Base-by-base conservation (phyloP, 2,888 invertebrate species). In the Auanema freiburgensis region DNA sequence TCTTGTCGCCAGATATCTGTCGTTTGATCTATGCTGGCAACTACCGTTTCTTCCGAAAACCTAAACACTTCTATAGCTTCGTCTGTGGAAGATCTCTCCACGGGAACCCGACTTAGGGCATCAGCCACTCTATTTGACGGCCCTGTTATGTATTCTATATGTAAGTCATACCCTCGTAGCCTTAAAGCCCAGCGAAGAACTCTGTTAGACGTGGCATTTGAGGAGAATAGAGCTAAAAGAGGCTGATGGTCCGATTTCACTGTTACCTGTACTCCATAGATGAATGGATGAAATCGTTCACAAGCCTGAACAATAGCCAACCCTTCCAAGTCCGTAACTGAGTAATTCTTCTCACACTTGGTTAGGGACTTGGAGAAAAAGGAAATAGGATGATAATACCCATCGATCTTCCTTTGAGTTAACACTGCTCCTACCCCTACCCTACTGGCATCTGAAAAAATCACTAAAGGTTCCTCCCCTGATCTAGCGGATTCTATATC, bases 241-340 rank as follows among this genome's bases (percentile, higher is more conserved):
- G 70, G 60, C 4, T n/a, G 12, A 46, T 70, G 70, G 43, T 70
- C 70, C 0, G 70, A 71, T 49, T 49, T 14, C 2, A 70, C 63
- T 1, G 53, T 54, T 2, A 58, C 40, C 11, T 51, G 49, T 10
- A 56, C 12, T 14, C 63, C 62, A 8, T 52, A 69, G 11, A 67
- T 33, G 24, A 61, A n/a, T n/a, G n/a, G n/a, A n/a, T n/a, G n/a
- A n/a, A n/a, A n/a, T n/a, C n/a, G n/a, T n/a, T n/a, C n/a, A n/a
- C n/a, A n/a, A n/a, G n/a, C n/a, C n/a, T n/a, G n/a, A n/a, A n/a
- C n/a, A n/a, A n/a, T n/a, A n/a, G n/a, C n/a, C n/a, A n/a, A n/a
- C n/a, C n/a, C n/a, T n/a, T n/a, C n/a, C n/a, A n/a, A n/a, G n/a
- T n/a, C n/a, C n/a, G n/a, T n/a, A n/a, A n/a, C n/a, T n/a, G n/a